phyloP scores from a whole-genome alignment of 2,888 invertebrate genomes.

The Ramazzottius varieornatus region DNA sequence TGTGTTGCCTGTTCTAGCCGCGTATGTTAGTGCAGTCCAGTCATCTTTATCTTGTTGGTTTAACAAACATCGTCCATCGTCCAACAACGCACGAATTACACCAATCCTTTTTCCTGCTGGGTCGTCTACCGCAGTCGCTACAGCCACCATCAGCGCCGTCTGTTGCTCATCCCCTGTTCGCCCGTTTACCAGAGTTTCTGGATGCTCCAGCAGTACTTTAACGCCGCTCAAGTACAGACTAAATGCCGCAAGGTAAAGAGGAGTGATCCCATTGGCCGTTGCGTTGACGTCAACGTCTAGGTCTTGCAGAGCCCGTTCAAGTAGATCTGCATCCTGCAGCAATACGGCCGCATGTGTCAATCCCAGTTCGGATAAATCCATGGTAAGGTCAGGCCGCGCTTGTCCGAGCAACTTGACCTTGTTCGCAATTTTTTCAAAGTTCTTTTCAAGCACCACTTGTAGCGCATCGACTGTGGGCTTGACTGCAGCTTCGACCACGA shows the following conservation, averaged over 20 bases:
- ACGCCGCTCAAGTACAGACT: not conserved
- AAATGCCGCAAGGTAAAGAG: not conserved
- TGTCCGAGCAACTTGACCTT: not conserved
- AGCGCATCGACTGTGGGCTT: no score
- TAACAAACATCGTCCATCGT: not conserved
- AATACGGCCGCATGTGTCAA: not conserved
- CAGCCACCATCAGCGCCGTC: not conserved
- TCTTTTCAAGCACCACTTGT: no score
- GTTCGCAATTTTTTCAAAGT: no score
- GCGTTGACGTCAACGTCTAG: not conserved
- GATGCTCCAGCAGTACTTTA: not conserved
- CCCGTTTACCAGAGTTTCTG: not conserved
- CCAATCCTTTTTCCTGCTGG: not conserved
- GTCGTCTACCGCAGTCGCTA: not conserved
- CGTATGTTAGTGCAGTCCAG: not conserved
- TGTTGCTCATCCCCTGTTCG: not conserved
- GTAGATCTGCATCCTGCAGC: not conserved
- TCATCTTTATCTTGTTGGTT: not conserved
- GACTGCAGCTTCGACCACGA: no score
- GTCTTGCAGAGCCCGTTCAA: not conserved
- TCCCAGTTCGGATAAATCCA: not conserved
- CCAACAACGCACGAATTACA: not conserved
- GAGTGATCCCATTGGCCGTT: not conserved
- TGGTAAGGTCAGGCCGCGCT: not conserved
- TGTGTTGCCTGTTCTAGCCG: not conserved